Evolutionary conservation across 2,113 vertebrate species (phyloP).

Genomic region (Hippocampus abdominalis): DNA sequence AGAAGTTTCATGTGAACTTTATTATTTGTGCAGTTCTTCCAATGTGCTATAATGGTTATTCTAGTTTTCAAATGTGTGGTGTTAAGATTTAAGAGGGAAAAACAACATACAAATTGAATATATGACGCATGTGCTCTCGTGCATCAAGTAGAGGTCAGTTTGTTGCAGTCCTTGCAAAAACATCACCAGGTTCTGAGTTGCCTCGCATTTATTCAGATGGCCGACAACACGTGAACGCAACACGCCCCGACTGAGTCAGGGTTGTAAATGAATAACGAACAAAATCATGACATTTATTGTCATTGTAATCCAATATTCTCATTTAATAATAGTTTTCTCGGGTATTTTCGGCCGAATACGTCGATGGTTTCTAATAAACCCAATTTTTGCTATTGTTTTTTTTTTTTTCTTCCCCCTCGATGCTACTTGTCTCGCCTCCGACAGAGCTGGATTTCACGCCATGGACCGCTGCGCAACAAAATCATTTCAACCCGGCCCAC

Average conservation of each 20-base stretch:
- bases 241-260: background rate
- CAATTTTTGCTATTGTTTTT: background rate
- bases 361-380: background rate
- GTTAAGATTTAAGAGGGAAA: background rate
- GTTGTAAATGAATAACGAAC: background rate
- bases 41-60: background rate
- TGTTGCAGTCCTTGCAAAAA: background rate
- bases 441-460: background rate
- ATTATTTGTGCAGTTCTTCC: too few relatives aligned
- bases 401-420: background rate
- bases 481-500: slow-evolving; percentile 20
- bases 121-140: background rate
- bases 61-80: background rate
- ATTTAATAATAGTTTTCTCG: background rate
- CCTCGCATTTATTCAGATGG: background rate
- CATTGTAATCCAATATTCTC: background rate
- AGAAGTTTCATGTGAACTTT: background rate
- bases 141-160: background rate
- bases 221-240: slow-evolving; percentile 25
- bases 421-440: background rate
- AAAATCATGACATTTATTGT: background rate
- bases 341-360: background rate
- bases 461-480: slow-evolving; percentile 32
- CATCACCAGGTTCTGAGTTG: background rate
- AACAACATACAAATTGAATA: background rate